Base-by-base conservation (phyloP, 2,797 vertebrate species). In the Labeo calbasu region DNA sequence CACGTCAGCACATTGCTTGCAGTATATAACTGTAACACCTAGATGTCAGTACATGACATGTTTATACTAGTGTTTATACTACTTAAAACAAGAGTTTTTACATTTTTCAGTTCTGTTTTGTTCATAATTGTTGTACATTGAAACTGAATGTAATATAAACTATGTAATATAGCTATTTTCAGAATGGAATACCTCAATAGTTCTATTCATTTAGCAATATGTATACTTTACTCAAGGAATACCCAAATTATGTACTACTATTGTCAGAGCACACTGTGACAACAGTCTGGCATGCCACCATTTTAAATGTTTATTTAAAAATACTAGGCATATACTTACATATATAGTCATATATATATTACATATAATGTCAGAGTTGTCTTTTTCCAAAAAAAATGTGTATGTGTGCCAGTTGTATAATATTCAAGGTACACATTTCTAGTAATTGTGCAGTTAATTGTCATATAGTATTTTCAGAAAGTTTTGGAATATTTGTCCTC, bases 1-100 rank as follows among this genome's bases (percentile, higher is more conserved):
- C 40, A 36, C n/a, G 4, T 14, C 65, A 43, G 65, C 50, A 57
- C 25, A 63, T 17, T 61, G 69, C 69, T 72, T 73, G 79, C 19
- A 63, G 19, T 73, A 32, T 23, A 36, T 63, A 23, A 2, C 69
- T 63, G 28, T 4, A 36, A 23, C 69, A 63, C 8, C 63, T 73
- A 73, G 55, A 73, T 82, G 55, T 73, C 80, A 82, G 80, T 46
- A 59, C 51, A 48, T 14, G 53, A n/a, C n/a, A n/a, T n/a, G n/a
- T n/a, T n/a, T n/a, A n/a, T n/a, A n/a, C n/a, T n/a, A n/a, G n/a
- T n/a, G n/a, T n/a, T n/a, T n/a, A n/a, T n/a, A n/a, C n/a, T n/a
- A n/a, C n/a, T n/a, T n/a, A n/a, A n/a, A n/a, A n/a, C n/a, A n/a
- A n/a, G n/a, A n/a, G n/a, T n/a, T n/a, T n/a, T 32, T 17, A 17